phyloP scores from a whole-genome alignment of 2,797 vertebrate genomes.

The Eospalax fontanierii region DNA sequence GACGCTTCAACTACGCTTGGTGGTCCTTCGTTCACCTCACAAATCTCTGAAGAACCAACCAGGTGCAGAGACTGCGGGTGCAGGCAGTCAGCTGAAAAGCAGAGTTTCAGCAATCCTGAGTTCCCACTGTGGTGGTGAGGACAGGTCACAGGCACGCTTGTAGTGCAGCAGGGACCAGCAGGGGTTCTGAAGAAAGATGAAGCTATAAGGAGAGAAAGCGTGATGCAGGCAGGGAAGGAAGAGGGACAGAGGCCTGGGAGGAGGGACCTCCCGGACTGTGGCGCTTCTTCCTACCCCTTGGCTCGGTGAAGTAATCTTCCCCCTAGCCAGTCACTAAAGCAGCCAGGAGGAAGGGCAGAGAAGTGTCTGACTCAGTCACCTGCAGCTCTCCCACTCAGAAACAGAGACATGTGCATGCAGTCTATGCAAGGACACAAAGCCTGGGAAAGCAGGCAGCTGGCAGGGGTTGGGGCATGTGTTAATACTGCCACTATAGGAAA shows the following conservation, averaged over 20 bases:
- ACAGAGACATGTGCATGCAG: background rate
- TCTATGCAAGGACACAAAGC: background rate
- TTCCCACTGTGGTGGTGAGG: background rate
- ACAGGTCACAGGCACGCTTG: background rate
- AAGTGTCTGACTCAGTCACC: background rate
- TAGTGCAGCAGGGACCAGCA: background rate
- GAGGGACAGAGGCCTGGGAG: background rate
- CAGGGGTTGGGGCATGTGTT: background rate
- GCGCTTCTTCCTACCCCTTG: background rate
- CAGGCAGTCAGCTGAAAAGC: background rate
- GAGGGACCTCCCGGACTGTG: no score
- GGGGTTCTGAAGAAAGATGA: background rate
- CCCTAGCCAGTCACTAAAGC: background rate
- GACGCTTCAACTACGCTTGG: no score
- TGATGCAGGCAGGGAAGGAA: fast-evolving
- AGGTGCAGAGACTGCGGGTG: background rate
- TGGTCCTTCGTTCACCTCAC: background rate
- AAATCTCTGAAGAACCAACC: background rate
- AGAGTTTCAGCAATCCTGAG: background rate
- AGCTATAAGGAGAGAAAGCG: background rate
- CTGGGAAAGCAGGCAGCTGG: background rate
- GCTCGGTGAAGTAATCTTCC: background rate
- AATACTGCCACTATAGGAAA: background rate
- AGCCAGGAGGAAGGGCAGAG: background rate
- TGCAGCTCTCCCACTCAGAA: background rate